Percentiles rank a stretch among this genome's conserved stretches.
Conservation (phyloP, 2,888 invertebrate genomes). For the Hypercompe scribonia region DNA sequence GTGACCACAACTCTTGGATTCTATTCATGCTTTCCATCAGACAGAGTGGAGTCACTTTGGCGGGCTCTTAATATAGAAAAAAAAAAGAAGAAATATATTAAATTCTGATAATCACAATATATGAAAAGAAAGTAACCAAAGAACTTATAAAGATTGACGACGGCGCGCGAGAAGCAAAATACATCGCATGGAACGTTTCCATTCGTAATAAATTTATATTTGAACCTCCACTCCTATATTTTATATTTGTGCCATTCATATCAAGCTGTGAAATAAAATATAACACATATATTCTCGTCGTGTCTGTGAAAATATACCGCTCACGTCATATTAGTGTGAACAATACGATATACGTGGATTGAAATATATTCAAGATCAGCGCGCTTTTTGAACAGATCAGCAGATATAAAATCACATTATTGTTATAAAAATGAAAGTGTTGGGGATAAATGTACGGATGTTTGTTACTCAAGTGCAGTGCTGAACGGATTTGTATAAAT, state of each 20-base stretch:
- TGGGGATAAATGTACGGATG: not conserved
- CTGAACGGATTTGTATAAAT: not conserved
- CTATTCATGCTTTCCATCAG: no score
- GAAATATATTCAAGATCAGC: slow-evolving; percentile 3
- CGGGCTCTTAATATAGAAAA: no score
- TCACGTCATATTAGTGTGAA: slow-evolving; percentile 7
- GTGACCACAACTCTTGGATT: no score
- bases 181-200: not conserved
- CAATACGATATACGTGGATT: slow-evolving; percentile 9
- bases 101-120: not conserved
- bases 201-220: slow-evolving; percentile 8
- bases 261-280: slow-evolving; percentile 9
- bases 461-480: not conserved
- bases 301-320: slow-evolving; percentile 6
- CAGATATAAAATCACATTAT: not conserved
- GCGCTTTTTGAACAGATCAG: not conserved
- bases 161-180: not conserved
- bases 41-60: no score
- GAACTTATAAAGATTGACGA: not conserved
- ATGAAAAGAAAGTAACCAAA: not conserved
- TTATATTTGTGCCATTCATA: slow-evolving; percentile 13
- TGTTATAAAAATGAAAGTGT: not conserved
- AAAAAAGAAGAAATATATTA: no score
- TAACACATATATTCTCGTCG: not conserved
- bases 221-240: not conserved